These are phyloP conservation scores for Montipora foliosa DNA, from an alignment of 64 coral and sea anemone species.

Conservation along the genomic window DNA sequence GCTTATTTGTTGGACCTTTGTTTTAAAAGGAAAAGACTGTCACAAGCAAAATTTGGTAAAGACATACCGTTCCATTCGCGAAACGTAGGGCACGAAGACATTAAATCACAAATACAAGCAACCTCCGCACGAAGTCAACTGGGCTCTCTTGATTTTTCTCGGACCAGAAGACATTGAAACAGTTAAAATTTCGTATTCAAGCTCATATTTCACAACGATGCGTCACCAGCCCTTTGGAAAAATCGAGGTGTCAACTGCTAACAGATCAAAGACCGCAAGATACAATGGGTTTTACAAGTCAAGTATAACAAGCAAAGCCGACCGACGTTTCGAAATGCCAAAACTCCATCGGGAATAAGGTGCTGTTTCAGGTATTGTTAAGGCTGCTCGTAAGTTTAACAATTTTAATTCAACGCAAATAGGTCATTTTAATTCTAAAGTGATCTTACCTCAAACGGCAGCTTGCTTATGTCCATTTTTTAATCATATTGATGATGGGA, in stretches of 20 bases:
- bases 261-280: constrained; percentile 45
- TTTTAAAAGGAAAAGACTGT: too few relatives aligned
- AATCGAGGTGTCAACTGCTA: constrained; percentile 9
- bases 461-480: constrained; percentile 44
- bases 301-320: background rate
- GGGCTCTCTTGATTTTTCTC: background rate
- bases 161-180: constrained; percentile 13
- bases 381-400: constrained; percentile 5
- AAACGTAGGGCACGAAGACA: background rate
- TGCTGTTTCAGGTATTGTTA: background rate
- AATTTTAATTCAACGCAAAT: constrained; percentile 30
- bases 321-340: background rate
- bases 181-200: constrained; percentile 36
- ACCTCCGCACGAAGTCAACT: background rate
- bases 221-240: constrained; percentile 4
- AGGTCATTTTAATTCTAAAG: background rate
- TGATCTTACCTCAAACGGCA: constrained; percentile 30
- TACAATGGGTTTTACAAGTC: background rate
- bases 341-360: background rate
- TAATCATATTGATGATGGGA: background rate
- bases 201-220: constrained; percentile 14
- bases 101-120: background rate
- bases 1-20: too few relatives aligned
- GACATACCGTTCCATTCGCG: too few relatives aligned
- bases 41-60: too few relatives aligned